phyloP scores from a whole-genome alignment of 2,888 invertebrate species.

The Xanthia icteritia region DNA sequence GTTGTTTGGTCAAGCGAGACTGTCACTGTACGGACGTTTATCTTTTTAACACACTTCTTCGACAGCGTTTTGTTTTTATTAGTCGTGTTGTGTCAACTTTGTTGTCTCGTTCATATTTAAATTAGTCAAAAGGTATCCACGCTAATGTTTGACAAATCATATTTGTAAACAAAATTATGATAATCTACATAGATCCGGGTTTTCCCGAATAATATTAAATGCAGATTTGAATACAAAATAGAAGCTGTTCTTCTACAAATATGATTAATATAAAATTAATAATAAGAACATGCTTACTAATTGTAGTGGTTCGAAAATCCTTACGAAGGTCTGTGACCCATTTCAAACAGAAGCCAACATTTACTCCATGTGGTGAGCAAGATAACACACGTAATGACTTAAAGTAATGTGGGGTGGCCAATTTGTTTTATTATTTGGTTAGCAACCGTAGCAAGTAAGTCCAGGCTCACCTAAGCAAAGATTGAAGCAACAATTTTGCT shows the following conservation, averaged over 20 bases:
- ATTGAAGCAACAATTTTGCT: constrained; percentile 39
- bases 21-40: constrained; percentile 48
- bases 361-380: constrained; percentile 26
- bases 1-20: constrained; percentile 60
- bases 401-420: constrained; percentile 50
- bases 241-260: background rate
- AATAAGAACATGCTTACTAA: constrained; percentile 25
- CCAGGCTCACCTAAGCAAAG: constrained; percentile 28
- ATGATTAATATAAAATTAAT: constrained; percentile 24
- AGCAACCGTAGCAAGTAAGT: constrained; percentile 7
- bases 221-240: background rate
- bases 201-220: constrained; percentile 24
- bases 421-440: constrained; percentile 43
- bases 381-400: constrained; percentile 54
- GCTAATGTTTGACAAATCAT: constrained; percentile 26
- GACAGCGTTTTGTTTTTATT: constrained; percentile 52
- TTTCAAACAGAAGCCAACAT: constrained; percentile 48
- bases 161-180: constrained; percentile 19
- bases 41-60: constrained; percentile 55
- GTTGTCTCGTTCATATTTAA: constrained; percentile 30
- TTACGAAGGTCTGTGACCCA: constrained; percentile 30
- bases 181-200: constrained; percentile 3
- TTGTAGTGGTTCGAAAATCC: constrained; percentile 19
- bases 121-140: constrained; percentile 8
- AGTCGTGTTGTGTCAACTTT: constrained; percentile 38